These are phyloP conservation scores for Erythrolamprus reginae DNA, from an alignment of 2,113 vertebrate genomes.

Conservation along the genomic window DNA sequence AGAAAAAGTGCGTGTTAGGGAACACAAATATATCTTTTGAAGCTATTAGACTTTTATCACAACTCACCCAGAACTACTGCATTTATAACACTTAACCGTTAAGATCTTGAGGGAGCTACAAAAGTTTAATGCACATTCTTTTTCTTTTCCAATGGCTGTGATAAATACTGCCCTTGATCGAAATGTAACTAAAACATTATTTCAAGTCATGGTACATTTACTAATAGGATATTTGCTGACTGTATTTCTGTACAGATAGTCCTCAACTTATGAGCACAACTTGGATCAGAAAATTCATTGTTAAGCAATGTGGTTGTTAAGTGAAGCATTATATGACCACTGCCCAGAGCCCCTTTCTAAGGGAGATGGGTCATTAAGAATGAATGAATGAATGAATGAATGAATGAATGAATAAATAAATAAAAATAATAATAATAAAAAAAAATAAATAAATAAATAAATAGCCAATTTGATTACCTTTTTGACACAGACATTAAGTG, in stretches of 20 bases:
- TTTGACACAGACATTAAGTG: not conserved
- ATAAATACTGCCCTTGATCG: not conserved
- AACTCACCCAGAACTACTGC: not conserved
- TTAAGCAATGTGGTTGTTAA: not conserved
- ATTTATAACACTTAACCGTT: not conserved
- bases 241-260: not conserved
- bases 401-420: no score
- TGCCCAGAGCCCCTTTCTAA: not conserved
- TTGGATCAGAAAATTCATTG: not conserved
- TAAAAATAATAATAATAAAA: not conserved
- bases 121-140: not conserved
- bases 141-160: not conserved
- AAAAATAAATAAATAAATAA: not conserved
- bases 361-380: not conserved
- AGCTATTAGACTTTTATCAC: not conserved
- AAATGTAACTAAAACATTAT: not conserved
- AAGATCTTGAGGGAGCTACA: not conserved
- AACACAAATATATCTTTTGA: not conserved
- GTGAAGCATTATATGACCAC: not conserved
- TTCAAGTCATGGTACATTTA: not conserved
- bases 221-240: not conserved
- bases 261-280: not conserved
- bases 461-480: not conserved
- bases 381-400: no score
- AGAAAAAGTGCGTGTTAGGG: not conserved